Evolutionary conservation across 30 jellyfish, hydroid and myxozoan species (phyloP), one percentile per base, ranked within the genome.

Genomic region (Rhopilema esculentum): DNA sequence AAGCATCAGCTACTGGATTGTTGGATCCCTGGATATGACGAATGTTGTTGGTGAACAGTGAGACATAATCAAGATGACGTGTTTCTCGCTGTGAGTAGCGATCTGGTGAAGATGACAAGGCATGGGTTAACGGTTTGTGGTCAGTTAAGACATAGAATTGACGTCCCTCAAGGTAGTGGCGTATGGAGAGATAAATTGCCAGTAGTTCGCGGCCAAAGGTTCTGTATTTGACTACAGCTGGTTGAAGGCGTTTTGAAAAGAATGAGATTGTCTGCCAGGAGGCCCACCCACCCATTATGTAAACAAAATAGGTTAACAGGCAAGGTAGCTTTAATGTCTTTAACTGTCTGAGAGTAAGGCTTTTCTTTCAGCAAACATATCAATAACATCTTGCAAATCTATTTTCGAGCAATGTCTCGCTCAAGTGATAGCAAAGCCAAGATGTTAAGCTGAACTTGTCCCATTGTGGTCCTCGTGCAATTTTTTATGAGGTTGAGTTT

Each of bases 21-120:
- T 24, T n/a, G 26, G 8, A 6, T n/a, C 72, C 72, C n/a, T 63
- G 8, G 72, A 63, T 24, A 18, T 63, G 72, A n/a, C 72, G 72
- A 24, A 63, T 63, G 72, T 63, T n/a, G 16, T 7, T 2, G 72
- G 72, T 63, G 72, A 63, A 63, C 29, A 2, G 72, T 7, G 72
- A 63, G n/a, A 63, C 17, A 57, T n/a, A 61, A 49, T 69, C 89
- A 64, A 85, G 88, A 64, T 85, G 89, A 4, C 82, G 82, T 1
- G 63, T 66, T 73, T 85, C 68, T n/a, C 83, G 89, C n/a, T 70
- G 74, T 27, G 89, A 70, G 62, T 53, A 63, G 17, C 72, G 72
- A n/a, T n/a, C 26, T 8, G 72, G 72, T 7, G 72, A 63, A 24
- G 72, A 7, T 2, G 72, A 7, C 17, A 63, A 63, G 8, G 72